Percentiles rank a stretch among this genome's conserved stretches.
phyloP scores from a whole-genome alignment of 2,888 invertebrate genomes.

The Sarcophaga caerulescens region DNA sequence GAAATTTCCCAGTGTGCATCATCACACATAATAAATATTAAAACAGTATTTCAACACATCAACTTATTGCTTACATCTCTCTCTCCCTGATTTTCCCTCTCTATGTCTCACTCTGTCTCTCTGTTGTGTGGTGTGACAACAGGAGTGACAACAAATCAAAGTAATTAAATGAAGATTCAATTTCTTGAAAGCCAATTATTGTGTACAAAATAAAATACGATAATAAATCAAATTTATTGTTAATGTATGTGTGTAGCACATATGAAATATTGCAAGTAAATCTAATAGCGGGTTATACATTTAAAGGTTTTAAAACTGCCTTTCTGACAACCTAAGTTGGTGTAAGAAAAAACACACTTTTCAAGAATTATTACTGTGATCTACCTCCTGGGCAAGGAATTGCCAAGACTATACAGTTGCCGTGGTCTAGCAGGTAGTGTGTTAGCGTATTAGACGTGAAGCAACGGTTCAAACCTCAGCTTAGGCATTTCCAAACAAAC shows the following conservation, averaged over 20 bases:
- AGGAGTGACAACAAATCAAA: constrained; percentile 54
- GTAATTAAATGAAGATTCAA: constrained; percentile 65
- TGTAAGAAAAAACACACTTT: too few species aligned
- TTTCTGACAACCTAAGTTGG: too few species aligned
- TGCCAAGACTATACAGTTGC: too few species aligned
- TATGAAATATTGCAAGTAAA: too few species aligned
- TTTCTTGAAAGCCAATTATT: constrained; percentile 62
- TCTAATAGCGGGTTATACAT: too few species aligned
- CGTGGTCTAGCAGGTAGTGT: too few species aligned
- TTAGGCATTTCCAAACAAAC: too few species aligned
- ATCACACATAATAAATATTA: constrained; percentile 29
- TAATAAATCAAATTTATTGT: constrained; percentile 63
- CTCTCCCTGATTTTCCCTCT: background rate
- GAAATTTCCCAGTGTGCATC: background rate
- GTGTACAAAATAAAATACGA: constrained; percentile 45
- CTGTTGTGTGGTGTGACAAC: background rate
- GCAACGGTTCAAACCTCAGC: too few species aligned
- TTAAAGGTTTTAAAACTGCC: too few species aligned
- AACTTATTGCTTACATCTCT: background rate
- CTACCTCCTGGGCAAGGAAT: too few species aligned
- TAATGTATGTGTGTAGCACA: constrained; percentile 7
- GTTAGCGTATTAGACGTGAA: too few species aligned
- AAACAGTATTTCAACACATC: constrained; percentile 7
- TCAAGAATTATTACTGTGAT: too few species aligned
- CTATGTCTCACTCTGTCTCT: background rate